These are phyloP conservation scores for Chlamydotis undulata DNA, from an alignment of 2,113 vertebrate genomes.

Conservation along the genomic window DNA sequence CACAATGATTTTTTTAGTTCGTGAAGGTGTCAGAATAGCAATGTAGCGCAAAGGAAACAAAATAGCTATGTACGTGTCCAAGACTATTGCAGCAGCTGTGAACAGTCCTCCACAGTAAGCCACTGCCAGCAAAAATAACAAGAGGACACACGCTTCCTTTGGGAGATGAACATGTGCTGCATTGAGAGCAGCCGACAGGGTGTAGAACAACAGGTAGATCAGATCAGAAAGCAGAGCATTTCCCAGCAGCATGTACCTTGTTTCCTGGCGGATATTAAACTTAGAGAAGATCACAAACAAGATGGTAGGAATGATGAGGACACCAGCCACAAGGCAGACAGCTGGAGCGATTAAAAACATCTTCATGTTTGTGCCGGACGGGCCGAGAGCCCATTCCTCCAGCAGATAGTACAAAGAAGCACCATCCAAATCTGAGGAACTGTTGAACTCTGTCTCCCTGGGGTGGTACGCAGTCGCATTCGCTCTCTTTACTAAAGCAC, in stretches of 20 bases:
- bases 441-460: neutral
- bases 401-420: slow-evolving; percentile 2
- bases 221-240: slow-evolving; percentile 80
- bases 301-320: slow-evolving; percentile 74
- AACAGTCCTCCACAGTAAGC: slow-evolving; percentile 77
- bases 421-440: neutral
- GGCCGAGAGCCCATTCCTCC: slow-evolving; percentile 63
- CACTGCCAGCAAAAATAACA: slow-evolving; percentile 72
- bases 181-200: slow-evolving; percentile 69
- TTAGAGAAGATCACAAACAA: slow-evolving; percentile 76
- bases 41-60: slow-evolving; percentile 76
- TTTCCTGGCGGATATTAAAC: slow-evolving; percentile 73
- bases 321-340: slow-evolving; percentile 66
- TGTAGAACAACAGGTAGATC: slow-evolving; percentile 75
- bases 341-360: slow-evolving; percentile 75
- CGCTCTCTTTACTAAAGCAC: neutral
- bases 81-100: slow-evolving; percentile 74
- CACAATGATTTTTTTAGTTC: slow-evolving; percentile 63
- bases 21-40: slow-evolving; percentile 68
- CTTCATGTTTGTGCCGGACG: slow-evolving; percentile 33
- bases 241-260: slow-evolving; percentile 80
- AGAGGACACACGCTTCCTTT: slow-evolving; percentile 64
- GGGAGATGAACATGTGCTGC: slow-evolving; percentile 58
- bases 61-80: slow-evolving; percentile 80
- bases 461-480: neutral